Evolutionary conservation across 2,113 vertebrate species (phyloP).

Genomic region (Grallaria varia): DNA sequence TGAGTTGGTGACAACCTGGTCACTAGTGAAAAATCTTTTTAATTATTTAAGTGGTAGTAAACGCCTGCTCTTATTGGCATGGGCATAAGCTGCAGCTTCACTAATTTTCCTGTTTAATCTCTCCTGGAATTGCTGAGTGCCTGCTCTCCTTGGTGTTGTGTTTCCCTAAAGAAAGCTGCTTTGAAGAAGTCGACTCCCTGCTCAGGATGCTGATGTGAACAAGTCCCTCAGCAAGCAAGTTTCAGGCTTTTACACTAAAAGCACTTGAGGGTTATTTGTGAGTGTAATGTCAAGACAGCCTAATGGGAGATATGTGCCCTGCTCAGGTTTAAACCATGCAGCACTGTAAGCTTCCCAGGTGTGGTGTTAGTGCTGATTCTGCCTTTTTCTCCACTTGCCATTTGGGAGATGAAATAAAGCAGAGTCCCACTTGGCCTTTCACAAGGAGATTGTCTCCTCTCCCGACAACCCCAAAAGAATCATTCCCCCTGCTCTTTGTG

Average conservation of each 20-base stretch:
- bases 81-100: conserved; percentile 49
- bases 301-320: conserved; percentile 1
- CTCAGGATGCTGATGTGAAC: neutral
- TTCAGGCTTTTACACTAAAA: conserved; percentile 61
- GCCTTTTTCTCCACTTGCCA: neutral
- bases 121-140: conserved; percentile 39
- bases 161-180: conserved; percentile 60
- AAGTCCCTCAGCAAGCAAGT: conserved; percentile 53
- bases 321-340: neutral
- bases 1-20: conserved; percentile 23
- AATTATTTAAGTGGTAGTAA: conserved; percentile 57
- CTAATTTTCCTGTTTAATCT: conserved; percentile 67
- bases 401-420: conserved; percentile 13
- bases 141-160: conserved; percentile 45
- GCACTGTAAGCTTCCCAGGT: neutral
- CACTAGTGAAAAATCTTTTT: conserved; percentile 63
- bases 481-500: neutral
- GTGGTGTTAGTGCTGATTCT: neutral
- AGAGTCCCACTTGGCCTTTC: neutral
- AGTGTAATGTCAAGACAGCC: conserved; percentile 3
- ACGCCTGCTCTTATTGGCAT: conserved; percentile 47
- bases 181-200: conserved; percentile 38
- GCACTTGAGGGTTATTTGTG: conserved; percentile 42
- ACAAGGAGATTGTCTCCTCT: conserved; percentile 32
- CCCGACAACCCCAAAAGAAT: neutral